Base-by-base conservation (phyloP, 2,797 vertebrate genomes). In the Myiothlypis chrysogaster region DNA sequence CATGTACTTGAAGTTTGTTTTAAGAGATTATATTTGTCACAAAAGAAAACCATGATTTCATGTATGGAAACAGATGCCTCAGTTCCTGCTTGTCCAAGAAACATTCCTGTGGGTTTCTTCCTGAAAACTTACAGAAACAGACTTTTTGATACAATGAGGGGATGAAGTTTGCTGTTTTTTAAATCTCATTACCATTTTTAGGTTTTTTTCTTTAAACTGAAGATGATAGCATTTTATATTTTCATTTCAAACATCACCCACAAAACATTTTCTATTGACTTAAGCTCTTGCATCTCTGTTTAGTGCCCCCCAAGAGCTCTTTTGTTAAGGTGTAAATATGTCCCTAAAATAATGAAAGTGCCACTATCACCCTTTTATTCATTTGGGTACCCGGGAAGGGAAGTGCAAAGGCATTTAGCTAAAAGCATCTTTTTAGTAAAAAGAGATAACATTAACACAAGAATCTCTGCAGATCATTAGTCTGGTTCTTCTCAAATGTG, bases 341-440 rank as follows among this genome's bases (percentile, higher is more conserved):
- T 91, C 95, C 71, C 90, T 94, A 95, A 97, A 97, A 95, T 96
- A 96, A 96, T 89, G 56, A 89, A 96, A 92, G 60, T 70, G 61
- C 53, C 79, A 92, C 97, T 97, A 96, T 83, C 87, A 78, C 57
- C n/a, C 77, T 93, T 90, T 82, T 86, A 95, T 95, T 96, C 85
- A 91, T 94, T 93, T 94, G 81, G 87, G 25, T 95, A 88, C 64
- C 93, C 93, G 92, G 88, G 65, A 95, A 94, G 49, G 69, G 92
- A 97, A 95, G n/a, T 90, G 83, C 93, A 96, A 85, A 92, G 53
- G 43, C 77, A 89, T 96, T 95, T 94, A 84, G 65, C 81, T 88
- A 72, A 96, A 97, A 94, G 69, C 83, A 81, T 83, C 53, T 27
- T 95, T 96, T 95, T 81, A 91, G 57, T 93, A 55, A 63, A 89